A percentile compares a stretch with the other conserved stretches of the same genome.
Evolutionary conservation across 1,140 invertebrate genomes (phyloP).

Genomic region (Andrena cerasifolii): DNA sequence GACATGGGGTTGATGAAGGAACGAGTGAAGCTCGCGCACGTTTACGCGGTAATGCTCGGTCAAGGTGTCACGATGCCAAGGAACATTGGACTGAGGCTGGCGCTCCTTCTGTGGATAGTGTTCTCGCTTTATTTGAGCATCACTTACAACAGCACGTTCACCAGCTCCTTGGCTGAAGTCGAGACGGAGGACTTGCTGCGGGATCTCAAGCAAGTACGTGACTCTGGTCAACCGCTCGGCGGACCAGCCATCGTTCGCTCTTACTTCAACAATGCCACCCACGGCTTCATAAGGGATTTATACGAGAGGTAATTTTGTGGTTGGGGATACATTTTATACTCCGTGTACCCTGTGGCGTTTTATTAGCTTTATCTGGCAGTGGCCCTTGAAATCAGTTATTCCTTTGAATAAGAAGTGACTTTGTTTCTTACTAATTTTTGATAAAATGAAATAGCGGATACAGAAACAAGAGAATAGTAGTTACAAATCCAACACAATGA

Average conservation of each 20-base stretch:
- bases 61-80: conserved; percentile 3
- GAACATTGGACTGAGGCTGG: conserved; percentile 14
- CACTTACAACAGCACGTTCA: conserved; percentile 48
- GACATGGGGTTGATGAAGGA: conserved; percentile 28
- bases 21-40: conserved; percentile 9
- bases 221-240: conserved; percentile 27
- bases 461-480: too few relatives aligned
- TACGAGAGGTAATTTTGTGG: conserved; percentile 13
- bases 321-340: not conserved
- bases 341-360: not conserved
- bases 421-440: too few relatives aligned
- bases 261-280: conserved; percentile 22
- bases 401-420: too few relatives aligned
- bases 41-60: conserved; percentile 21
- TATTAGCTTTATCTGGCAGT: not conserved
- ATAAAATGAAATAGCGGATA: too few relatives aligned
- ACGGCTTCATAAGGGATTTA: conserved; percentile 19
- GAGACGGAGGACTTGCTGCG: conserved; percentile 20
- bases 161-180: conserved; percentile 29
- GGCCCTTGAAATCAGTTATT: too few relatives aligned
- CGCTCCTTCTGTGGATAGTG: conserved; percentile 32
- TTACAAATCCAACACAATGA: too few relatives aligned
- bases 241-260: not conserved
- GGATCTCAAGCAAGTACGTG: conserved; percentile 32
- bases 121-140: conserved; percentile 20